Base-by-base conservation (phyloP, 1,140 invertebrate species). In the Drosophila paulistorum region DNA sequence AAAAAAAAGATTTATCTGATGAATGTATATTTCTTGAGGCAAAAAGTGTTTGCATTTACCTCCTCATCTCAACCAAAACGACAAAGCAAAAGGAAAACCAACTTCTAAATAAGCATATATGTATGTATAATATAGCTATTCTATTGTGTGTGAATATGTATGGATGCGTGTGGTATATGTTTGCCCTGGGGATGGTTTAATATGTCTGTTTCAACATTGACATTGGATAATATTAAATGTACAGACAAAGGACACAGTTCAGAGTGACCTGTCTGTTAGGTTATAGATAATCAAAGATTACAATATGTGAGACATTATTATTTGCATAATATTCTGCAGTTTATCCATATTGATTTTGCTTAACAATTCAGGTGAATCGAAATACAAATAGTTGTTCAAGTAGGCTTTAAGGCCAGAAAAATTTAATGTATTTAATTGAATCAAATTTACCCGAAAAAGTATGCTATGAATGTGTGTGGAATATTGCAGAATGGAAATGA, bases 391-490 rank as follows among this genome's bases (percentile, higher is more conserved):
- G 58, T 48, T 48, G 68, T 65, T 37, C n/a, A 26, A 26, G 3
- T 26, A 26, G 23, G 0, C 23, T 26, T 51, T 71, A 10, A 54
- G 23, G 20, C 9, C 42, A 26, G 17, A 10, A 11, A 10, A 48
- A 30, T 62, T 45, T 13, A 7, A 45, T 51, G 14, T 9, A 51
- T 51, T 23, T 51, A 51, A 51, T 51, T 23, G 7, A 23, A 51
- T 51, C 20, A 23, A 23, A 76, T 71, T 57, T 61, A 35, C 30
- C 58, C 59, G 48, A 41, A 54, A 71, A 61, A 48, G 26, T 68
- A 37, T 39, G 69, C 63, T 60, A 58, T 39, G 76, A 59, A 76
- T 71, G 68, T 72, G 74, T 74, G 41, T 48, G 55, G 66, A 60
- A 64, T 62, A 79, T 69, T 30, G 20, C 37, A 23, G 45, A 20